Evolutionary conservation across 2,888 invertebrate genomes (phyloP).

Genomic region (Carterocephalus palaemon): DNA sequence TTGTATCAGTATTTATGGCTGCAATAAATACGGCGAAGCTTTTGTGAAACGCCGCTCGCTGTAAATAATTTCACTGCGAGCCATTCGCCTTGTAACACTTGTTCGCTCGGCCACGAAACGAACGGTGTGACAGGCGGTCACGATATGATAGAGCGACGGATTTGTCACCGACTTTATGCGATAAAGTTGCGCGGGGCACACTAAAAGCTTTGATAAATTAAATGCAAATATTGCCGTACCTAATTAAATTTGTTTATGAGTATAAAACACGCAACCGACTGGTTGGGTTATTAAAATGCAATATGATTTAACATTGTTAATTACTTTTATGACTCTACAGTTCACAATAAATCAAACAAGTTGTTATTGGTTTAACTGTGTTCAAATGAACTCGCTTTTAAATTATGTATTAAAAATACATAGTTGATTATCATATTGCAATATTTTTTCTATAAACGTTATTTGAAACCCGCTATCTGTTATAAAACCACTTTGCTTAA

Average conservation of each 20-base stretch:
- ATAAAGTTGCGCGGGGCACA: conserved; percentile 1
- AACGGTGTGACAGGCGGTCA: conserved; percentile 31
- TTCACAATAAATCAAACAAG: no score
- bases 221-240: background rate
- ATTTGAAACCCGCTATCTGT: conserved; percentile 9
- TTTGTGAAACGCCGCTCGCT: conserved; percentile 71
- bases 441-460: no score
- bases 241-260: no score
- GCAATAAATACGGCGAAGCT: conserved; percentile 68
- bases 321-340: no score
- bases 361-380: no score
- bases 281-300: no score
- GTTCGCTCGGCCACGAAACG: conserved; percentile 43
- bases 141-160: conserved; percentile 13
- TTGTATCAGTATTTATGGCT: conserved; percentile 75
- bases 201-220: background rate
- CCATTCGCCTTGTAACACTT: conserved; percentile 66
- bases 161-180: conserved; percentile 12
- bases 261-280: no score
- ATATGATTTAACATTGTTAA: no score
- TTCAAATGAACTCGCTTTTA: no score
- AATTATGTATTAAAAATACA: no score
- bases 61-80: conserved; percentile 74
- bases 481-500: conserved; percentile 2
- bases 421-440: no score